Percentiles rank a stretch among this genome's conserved stretches.
Conservation (phyloP, 2,888 invertebrate genomes). For the Agrochola lota region DNA sequence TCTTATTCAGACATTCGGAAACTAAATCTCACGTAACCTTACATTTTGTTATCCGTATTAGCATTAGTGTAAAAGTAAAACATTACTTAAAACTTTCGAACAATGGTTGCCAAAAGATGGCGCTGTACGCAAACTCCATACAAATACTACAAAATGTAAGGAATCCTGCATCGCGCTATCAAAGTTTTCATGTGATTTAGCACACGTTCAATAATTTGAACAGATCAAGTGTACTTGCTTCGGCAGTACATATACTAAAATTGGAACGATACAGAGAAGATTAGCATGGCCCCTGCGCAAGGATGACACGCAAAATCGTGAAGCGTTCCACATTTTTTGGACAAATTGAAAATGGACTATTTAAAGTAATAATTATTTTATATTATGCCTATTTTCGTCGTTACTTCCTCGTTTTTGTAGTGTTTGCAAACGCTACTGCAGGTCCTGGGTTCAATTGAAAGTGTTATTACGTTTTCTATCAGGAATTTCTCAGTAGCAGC, state of each 20-base stretch:
- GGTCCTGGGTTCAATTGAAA: too few species aligned
- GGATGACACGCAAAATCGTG: slow-evolving; percentile 81
- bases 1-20: too few species aligned
- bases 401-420: too few species aligned
- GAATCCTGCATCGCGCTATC: slow-evolving; percentile 62
- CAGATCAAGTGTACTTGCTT: slow-evolving; percentile 67
- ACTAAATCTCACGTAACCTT: too few species aligned
- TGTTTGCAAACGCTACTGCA: too few species aligned
- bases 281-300: slow-evolving; percentile 80
- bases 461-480: too few species aligned
- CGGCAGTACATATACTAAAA: slow-evolving; percentile 65
- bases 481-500: too few species aligned
- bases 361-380: too few species aligned
- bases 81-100: not conserved
- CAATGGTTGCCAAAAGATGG: slow-evolving; percentile 53
- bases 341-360: slow-evolving; percentile 4
- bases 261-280: slow-evolving; percentile 77
- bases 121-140: slow-evolving; percentile 26
- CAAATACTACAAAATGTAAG: not conserved
- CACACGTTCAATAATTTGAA: slow-evolving; percentile 21
- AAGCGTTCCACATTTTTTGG: slow-evolving; percentile 77
- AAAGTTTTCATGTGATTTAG: slow-evolving; percentile 27
- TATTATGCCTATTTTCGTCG: too few species aligned
- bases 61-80: too few species aligned
- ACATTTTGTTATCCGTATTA: too few species aligned